A percentile compares a stretch with the other conserved stretches of the same genome.
phyloP scores from a whole-genome alignment of 2,888 invertebrate species.

The Melinaea marsaeus region DNA sequence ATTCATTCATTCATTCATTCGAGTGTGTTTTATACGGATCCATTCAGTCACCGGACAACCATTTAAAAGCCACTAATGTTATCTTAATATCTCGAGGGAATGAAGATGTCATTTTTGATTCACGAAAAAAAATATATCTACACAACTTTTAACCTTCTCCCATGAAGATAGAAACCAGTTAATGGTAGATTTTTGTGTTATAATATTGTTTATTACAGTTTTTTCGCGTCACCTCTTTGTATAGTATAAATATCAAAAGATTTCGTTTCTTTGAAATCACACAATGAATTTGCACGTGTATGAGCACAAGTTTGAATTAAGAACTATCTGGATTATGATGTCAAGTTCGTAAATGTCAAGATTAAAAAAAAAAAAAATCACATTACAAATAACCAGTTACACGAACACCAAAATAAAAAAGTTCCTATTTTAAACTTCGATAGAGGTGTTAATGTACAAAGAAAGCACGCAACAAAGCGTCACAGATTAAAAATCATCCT shows the following conservation, averaged over 20 bases:
- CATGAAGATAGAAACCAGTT: constrained; percentile 17
- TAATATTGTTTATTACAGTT: constrained; percentile 54
- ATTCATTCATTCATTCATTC: constrained; percentile 51
- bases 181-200: constrained; percentile 28
- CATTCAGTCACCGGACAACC: constrained; percentile 60
- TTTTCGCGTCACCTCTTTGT: constrained; percentile 52
- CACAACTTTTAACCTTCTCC: constrained; percentile 25
- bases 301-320: constrained; percentile 60
- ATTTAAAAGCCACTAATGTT: constrained; percentile 77
- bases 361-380: constrained; percentile 2
- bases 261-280: constrained; percentile 42
- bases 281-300: constrained; percentile 57
- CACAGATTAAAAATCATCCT: constrained; percentile 39
- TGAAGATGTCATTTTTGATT: constrained; percentile 56
- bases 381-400: constrained; percentile 8
- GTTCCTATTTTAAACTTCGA: constrained; percentile 20
- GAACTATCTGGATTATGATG: constrained; percentile 8
- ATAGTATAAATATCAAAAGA: constrained; percentile 53
- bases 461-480: constrained; percentile 38
- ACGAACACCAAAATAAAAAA: constrained; percentile 22
- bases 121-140: constrained; percentile 28
- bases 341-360: constrained; percentile 12
- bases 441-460: constrained; percentile 35
- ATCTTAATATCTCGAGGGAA: constrained; percentile 67
- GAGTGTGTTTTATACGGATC: constrained; percentile 41